phyloP scores from a whole-genome alignment of 2,888 invertebrate genomes.

The Pseudococcus longispinus region DNA sequence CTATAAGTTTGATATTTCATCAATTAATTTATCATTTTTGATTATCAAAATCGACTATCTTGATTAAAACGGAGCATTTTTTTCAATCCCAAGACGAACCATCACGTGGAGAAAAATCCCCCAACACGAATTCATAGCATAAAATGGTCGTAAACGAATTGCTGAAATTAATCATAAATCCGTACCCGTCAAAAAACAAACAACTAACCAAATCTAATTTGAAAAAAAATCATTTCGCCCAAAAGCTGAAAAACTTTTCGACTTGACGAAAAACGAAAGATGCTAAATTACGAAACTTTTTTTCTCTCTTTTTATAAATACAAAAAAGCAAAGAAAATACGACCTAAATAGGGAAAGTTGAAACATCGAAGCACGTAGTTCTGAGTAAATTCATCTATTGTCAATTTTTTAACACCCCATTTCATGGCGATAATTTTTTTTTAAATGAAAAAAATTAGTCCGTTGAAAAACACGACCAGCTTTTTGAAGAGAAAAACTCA shows the following conservation, averaged over 20 bases:
- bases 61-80: too few relatives aligned
- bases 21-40: too few relatives aligned
- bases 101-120: background rate
- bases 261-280: background rate
- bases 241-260: background rate
- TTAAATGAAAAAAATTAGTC: background rate
- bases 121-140: background rate
- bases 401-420: background rate
- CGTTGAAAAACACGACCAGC: background rate
- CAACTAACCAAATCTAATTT: background rate
- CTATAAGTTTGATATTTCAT: too few relatives aligned
- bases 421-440: background rate
- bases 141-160: background rate
- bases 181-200: background rate
- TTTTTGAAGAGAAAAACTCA: background rate
- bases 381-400: background rate
- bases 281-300: constrained; percentile 8
- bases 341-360: background rate
- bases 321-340: background rate
- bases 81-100: background rate
- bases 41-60: too few relatives aligned
- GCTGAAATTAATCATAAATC: background rate
- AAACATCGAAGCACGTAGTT: background rate
- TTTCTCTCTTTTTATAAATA: background rate
- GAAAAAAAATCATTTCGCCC: background rate